phyloP scores from a whole-genome alignment of 92 coral and sea anemone species.

The Umimayanthus chanpuru region DNA sequence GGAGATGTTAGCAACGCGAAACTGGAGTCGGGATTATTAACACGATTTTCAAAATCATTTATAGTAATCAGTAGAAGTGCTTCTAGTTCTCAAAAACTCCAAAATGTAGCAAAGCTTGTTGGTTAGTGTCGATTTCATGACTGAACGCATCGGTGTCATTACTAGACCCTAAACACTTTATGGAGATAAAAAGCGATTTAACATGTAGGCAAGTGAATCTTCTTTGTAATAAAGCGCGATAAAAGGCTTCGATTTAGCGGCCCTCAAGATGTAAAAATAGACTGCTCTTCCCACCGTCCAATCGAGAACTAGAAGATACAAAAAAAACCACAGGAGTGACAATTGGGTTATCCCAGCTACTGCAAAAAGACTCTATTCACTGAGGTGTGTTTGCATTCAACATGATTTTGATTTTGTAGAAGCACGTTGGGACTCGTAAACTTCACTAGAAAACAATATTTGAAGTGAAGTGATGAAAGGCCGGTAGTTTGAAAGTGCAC shows the following conservation, averaged over 20 bases:
- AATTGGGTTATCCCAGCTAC: background rate
- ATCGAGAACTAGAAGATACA: background rate
- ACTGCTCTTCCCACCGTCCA: conserved; percentile 10
- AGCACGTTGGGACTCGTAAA: background rate
- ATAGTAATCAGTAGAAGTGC: background rate
- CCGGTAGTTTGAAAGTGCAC: conserved; percentile 6
- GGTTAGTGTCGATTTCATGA: background rate
- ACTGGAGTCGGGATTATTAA: no score
- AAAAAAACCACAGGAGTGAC: background rate
- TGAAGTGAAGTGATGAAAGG: conserved; percentile 10
- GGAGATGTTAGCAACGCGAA: background rate
- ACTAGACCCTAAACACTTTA: background rate
- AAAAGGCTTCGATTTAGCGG: conserved; percentile 34
- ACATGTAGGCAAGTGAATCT: background rate
- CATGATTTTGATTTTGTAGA: background rate
- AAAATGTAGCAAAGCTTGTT: background rate
- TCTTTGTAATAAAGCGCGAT: background rate
- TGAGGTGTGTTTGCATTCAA: background rate
- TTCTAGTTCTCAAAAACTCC: background rate
- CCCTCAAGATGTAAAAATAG: background rate
- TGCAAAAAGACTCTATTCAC: background rate
- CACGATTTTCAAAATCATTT: no score
- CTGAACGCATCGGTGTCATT: conserved; percentile 2
- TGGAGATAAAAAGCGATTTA: conserved; percentile 27
- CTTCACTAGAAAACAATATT: background rate